Percentiles rank a stretch among this genome's conserved stretches.
phyloP scores from a whole-genome alignment of 92 coral and sea anemone genomes.

The Porites cylindrica region DNA sequence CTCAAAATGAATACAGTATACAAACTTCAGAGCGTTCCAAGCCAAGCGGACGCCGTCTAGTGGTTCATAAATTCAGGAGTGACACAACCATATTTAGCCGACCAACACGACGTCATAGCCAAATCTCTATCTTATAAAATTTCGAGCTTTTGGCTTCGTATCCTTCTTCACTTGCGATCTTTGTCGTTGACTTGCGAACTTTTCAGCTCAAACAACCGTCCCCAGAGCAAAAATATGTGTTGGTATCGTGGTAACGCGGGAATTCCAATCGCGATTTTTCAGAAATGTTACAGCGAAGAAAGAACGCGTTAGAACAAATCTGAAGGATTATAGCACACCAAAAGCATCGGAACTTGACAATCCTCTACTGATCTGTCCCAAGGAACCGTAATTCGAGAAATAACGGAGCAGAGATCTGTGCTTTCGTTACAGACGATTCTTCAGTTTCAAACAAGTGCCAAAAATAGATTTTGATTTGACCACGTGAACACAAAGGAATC shows the following conservation, averaged over 20 bases:
- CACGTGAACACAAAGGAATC: constrained; percentile 94
- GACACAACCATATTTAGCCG: constrained; percentile 29
- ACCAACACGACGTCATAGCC: constrained; percentile 41
- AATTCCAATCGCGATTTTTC: constrained; percentile 61
- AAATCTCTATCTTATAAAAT: neutral
- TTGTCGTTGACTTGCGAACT: constrained; percentile 8
- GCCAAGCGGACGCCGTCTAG: constrained; percentile 25
- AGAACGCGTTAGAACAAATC: constrained; percentile 1
- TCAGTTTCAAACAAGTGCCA: constrained; percentile 48
- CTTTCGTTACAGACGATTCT: constrained; percentile 14
- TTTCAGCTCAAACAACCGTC: constrained; percentile 47
- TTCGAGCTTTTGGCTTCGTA: neutral
- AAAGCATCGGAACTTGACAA: constrained; percentile 7
- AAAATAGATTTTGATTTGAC: constrained; percentile 59
- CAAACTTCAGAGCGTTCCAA: constrained; percentile 15
- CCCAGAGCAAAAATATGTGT: constrained; percentile 17
- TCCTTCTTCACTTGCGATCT: neutral
- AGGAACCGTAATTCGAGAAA: constrained; percentile 2
- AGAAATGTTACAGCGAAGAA: neutral
- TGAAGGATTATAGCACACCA: neutral
- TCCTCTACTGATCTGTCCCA: neutral
- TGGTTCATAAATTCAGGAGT: constrained; percentile 40
- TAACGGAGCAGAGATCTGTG: neutral
- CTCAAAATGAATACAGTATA: neutral
- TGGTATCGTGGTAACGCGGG: constrained; percentile 88